A percentile compares a stretch with the other conserved stretches of the same genome.
Evolutionary conservation across 2,888 invertebrate genomes (phyloP).

Genomic region (Bombylius discolor): DNA sequence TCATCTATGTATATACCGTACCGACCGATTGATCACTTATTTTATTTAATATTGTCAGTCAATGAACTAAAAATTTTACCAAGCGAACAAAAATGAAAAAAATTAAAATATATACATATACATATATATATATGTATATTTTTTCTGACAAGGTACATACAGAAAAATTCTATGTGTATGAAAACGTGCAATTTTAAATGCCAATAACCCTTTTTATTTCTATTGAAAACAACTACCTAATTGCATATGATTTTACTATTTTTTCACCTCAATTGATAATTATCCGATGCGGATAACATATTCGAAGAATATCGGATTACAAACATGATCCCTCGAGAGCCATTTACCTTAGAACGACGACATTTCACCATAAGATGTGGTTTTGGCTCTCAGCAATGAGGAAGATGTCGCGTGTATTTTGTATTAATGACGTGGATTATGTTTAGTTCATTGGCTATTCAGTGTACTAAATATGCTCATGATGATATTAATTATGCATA

Average conservation of each 20-base stretch:
- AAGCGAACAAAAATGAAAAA: too few species aligned
- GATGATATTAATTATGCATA: too few species aligned
- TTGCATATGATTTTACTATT: neutral
- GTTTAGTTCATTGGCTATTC: conserved; percentile 11
- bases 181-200: neutral
- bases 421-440: conserved; percentile 12
- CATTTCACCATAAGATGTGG: conserved; percentile 7
- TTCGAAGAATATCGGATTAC: conserved; percentile 6
- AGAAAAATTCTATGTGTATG: too few species aligned
- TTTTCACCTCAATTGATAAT: neutral
- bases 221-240: neutral
- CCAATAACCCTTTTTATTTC: neutral
- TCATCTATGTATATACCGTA: too few species aligned
- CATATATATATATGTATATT: too few species aligned
- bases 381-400: conserved; percentile 9
- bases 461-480: neutral
- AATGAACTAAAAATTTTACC: too few species aligned
- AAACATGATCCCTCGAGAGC: conserved; percentile 4
- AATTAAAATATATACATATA: too few species aligned
- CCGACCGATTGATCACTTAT: too few species aligned
- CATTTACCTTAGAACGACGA: conserved; percentile 2
- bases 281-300: neutral
- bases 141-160: too few species aligned
- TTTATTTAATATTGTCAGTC: too few species aligned
- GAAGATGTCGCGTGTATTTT: conserved; percentile 14